Percentiles rank a stretch among this genome's conserved stretches.
These are phyloP conservation scores for Macrobrachium rosenbergii DNA, from an alignment of 1,140 invertebrate species.

Conservation along the genomic window DNA sequence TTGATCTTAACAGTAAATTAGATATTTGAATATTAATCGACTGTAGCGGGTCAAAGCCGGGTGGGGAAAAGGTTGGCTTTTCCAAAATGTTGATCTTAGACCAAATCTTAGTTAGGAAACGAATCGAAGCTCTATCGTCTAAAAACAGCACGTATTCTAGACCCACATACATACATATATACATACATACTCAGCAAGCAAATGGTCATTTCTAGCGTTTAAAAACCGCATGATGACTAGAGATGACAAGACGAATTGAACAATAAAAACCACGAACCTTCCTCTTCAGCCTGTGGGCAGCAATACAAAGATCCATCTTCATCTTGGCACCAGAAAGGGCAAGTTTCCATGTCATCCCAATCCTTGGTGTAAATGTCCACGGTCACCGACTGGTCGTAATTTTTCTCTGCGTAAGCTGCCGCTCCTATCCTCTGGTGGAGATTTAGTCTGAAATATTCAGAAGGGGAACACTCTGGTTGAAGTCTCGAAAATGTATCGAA, in stretches of 20 bases:
- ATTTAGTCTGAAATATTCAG: too few relatives aligned
- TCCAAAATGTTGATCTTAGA: too few relatives aligned
- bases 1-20: neutral
- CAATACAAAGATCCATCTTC: neutral
- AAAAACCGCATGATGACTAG: neutral
- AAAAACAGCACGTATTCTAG: too few relatives aligned
- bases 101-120: too few relatives aligned
- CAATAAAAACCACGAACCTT: neutral
- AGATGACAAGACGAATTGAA: neutral
- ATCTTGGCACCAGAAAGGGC: slow-evolving; percentile 16
- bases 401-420: neutral
- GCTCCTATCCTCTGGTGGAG: too few relatives aligned
- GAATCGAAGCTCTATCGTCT: too few relatives aligned
- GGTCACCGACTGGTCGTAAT: neutral
- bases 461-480: too few relatives aligned
- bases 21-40: neutral
- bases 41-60: neutral
- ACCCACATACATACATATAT: neutral
- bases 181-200: neutral
- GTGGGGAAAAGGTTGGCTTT: too few relatives aligned
- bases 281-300: neutral
- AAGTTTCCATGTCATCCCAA: slow-evolving; percentile 32
- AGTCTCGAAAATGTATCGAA: neutral
- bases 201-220: neutral
- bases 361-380: neutral